phyloP scores from a whole-genome alignment of 2,888 invertebrate genomes.

The Pyrgus malvae region DNA sequence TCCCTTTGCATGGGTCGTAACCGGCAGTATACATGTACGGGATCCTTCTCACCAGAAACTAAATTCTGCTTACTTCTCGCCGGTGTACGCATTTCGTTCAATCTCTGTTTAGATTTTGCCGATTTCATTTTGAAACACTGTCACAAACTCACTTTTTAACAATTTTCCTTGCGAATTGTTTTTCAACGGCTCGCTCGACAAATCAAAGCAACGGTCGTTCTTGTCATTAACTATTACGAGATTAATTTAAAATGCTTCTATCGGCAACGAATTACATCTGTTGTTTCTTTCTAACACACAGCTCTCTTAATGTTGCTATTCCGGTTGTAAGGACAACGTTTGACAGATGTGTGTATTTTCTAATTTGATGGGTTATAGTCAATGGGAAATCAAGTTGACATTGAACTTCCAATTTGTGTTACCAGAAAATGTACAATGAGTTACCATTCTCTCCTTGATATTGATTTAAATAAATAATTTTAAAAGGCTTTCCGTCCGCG shows the following conservation, averaged over 20 bases:
- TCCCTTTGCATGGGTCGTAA: conserved; percentile 89
- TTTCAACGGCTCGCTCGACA: conserved; percentile 34
- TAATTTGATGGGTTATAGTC: conserved; percentile 42
- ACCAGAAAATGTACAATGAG: not conserved
- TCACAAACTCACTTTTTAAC: conserved; percentile 38
- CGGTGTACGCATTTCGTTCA: conserved; percentile 72
- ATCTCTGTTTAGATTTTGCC: conserved; percentile 70
- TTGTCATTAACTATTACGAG: conserved; percentile 46
- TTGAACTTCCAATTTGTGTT: conserved; percentile 19
- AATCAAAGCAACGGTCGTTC: conserved; percentile 72
- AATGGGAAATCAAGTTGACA: conserved; percentile 24
- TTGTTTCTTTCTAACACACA: not conserved
- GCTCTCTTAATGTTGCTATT: conserved; percentile 30
- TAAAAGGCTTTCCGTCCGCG: too few relatives aligned
- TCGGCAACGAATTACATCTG: conserved; percentile 1
- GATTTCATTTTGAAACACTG: conserved; percentile 63
- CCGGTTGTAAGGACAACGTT: conserved; percentile 33
- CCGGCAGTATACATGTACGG: conserved; percentile 94
- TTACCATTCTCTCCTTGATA: too few relatives aligned
- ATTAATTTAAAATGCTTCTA: conserved; percentile 36
- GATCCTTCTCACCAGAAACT: conserved; percentile 80
- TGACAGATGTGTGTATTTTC: conserved; percentile 35
- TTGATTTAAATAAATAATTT: too few relatives aligned
- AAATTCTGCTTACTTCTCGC: conserved; percentile 70
- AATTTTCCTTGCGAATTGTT: conserved; percentile 29